Conservation (phyloP, 2,797 vertebrate species). For the Chloroceryle inda region DNA sequence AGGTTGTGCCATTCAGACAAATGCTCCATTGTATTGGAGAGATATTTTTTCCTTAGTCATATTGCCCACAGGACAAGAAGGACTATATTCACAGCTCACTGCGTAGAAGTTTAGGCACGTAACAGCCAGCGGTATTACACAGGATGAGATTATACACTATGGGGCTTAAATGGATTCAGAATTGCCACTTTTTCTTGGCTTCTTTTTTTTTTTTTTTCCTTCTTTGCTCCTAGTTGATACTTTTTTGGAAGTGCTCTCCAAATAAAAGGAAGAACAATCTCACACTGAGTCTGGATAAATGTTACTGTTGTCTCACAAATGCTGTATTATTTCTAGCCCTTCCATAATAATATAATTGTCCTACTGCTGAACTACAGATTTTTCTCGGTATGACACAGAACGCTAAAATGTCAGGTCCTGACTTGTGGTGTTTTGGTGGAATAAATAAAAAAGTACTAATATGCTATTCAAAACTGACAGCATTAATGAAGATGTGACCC, state of each 20-base stretch:
- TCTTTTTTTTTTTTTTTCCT: background rate
- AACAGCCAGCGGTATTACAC: background rate
- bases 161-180: slow-evolving; percentile 53
- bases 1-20: slow-evolving; percentile 24
- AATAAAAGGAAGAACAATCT: slow-evolving; percentile 67
- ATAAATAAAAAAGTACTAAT: slow-evolving; percentile 76
- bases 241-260: slow-evolving; percentile 60
- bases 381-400: slow-evolving; percentile 79
- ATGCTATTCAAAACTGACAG: slow-evolving; percentile 63
- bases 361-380: slow-evolving; percentile 75
- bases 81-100: slow-evolving; percentile 13
- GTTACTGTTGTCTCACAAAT: slow-evolving; percentile 70
- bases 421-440: slow-evolving; percentile 77
- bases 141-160: slow-evolving; percentile 31
- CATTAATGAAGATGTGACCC: slow-evolving; percentile 56
- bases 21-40: slow-evolving; percentile 25
- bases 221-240: slow-evolving; percentile 47
- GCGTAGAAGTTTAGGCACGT: slow-evolving; percentile 11
- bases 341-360: slow-evolving; percentile 67
- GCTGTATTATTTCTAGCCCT: slow-evolving; percentile 65
- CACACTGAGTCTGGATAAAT: slow-evolving; percentile 61
- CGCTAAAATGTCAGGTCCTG: slow-evolving; percentile 79
- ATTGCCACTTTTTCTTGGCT: slow-evolving; percentile 16
- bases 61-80: slow-evolving; percentile 42
- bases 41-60: slow-evolving; percentile 40